Percentiles rank a stretch among this genome's conserved stretches.
Evolutionary conservation across 2,888 invertebrate species (phyloP).

Genomic region (Polydrusus pterygomalis): DNA sequence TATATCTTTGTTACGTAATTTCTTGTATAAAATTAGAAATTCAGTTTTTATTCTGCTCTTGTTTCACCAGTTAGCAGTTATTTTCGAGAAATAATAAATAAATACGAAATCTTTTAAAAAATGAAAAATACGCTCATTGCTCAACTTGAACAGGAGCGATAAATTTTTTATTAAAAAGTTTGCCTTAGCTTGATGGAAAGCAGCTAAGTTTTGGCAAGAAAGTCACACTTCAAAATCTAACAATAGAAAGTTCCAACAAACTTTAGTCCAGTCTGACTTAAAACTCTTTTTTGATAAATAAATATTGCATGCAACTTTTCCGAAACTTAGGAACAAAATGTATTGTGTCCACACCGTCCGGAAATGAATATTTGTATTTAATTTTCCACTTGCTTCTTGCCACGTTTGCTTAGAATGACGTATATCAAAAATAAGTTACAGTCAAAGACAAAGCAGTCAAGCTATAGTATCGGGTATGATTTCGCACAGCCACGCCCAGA

Average conservation of each 20-base stretch:
- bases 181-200: constrained; percentile 13
- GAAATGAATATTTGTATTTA: not conserved
- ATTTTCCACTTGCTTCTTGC: not conserved
- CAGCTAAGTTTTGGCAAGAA: not conserved
- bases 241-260: constrained; percentile 13
- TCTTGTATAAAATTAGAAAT: too few relatives aligned
- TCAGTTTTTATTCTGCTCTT: too few relatives aligned
- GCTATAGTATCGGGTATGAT: too few relatives aligned
- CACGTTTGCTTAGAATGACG: too few relatives aligned
- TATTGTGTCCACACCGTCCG: not conserved
- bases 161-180: constrained; percentile 21
- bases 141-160: not conserved
- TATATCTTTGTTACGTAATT: too few relatives aligned
- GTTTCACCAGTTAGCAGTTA: too few relatives aligned
- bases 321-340: not conserved
- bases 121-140: not conserved
- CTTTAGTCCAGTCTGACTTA: not conserved
- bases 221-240: constrained; percentile 16
- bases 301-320: constrained; percentile 22
- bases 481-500: too few relatives aligned
- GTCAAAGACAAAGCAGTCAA: too few relatives aligned
- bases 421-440: too few relatives aligned
- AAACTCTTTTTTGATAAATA: constrained; percentile 20
- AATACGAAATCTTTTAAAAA: not conserved
- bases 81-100: too few relatives aligned